These are phyloP conservation scores for Lagodon rhomboides DNA, from an alignment of 2,797 vertebrate species.

Conservation along the genomic window DNA sequence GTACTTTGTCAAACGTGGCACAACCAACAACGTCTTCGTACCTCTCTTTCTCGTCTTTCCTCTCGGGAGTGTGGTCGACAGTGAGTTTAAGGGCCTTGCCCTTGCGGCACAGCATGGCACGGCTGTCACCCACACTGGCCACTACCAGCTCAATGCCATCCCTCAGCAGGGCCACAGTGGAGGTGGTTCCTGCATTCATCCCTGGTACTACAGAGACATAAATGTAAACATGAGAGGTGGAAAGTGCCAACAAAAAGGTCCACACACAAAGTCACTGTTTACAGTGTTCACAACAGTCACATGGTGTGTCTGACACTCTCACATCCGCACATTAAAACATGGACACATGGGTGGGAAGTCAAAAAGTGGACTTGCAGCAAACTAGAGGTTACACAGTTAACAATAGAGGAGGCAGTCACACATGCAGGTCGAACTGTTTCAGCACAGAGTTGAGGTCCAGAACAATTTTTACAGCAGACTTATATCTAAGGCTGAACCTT, in stretches of 20 bases:
- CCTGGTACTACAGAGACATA: slow-evolving; percentile 75
- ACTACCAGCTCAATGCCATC: slow-evolving; percentile 97
- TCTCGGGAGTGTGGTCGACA: slow-evolving; percentile 95
- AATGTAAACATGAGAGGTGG: slow-evolving; percentile 52
- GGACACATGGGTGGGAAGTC: slow-evolving; percentile 59
- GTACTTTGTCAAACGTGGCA: not conserved
- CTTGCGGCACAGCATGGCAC: slow-evolving; percentile 95
- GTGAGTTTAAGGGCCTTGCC: slow-evolving; percentile 96
- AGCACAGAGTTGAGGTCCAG: slow-evolving; percentile 54
- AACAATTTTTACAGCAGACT: slow-evolving; percentile 43
- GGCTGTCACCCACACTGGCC: slow-evolving; percentile 96
- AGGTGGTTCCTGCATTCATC: slow-evolving; percentile 91
- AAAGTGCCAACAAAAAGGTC: slow-evolving; percentile 1
- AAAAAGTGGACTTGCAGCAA: slow-evolving; percentile 34
- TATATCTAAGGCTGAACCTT: slow-evolving; percentile 26
- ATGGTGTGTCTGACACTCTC: slow-evolving; percentile 50
- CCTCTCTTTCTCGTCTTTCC: slow-evolving; percentile 98
- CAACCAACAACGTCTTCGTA: slow-evolving; percentile 49
- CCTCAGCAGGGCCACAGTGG: slow-evolving; percentile 96
- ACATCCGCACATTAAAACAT: slow-evolving; percentile 58
- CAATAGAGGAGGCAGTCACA: slow-evolving; percentile 53
- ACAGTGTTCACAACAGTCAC: slow-evolving; percentile 52
- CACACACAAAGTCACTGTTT: slow-evolving; percentile 39
- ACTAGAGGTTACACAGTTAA: slow-evolving; percentile 60
- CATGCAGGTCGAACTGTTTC: slow-evolving; percentile 76